These are phyloP conservation scores for Chloroceryle amazona DNA, from an alignment of 2,797 vertebrate species.

Conservation along the genomic window DNA sequence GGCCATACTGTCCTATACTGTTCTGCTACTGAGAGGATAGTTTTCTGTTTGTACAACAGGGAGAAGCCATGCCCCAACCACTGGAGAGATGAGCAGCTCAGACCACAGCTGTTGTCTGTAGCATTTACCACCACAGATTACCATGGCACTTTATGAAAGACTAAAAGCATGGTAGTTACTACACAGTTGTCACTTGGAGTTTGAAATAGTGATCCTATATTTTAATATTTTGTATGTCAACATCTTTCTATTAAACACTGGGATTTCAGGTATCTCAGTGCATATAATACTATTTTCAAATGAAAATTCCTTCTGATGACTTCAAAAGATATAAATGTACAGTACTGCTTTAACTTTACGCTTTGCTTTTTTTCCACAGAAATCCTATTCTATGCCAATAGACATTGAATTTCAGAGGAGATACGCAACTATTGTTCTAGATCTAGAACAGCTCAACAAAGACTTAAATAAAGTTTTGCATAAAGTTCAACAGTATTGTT, in stretches of 20 bases:
- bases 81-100: not conserved
- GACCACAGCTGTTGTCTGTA: not conserved
- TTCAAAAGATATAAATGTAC: not conserved
- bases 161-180: not conserved
- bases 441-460: constrained; percentile 97
- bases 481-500: constrained; percentile 97
- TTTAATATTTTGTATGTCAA: not conserved
- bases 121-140: not conserved
- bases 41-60: not conserved
- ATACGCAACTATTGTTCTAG: constrained; percentile 95
- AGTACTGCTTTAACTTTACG: not conserved
- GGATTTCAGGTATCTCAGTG: not conserved
- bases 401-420: constrained; percentile 94
- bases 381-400: constrained; percentile 95
- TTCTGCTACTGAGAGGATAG: not conserved
- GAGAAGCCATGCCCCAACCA: not conserved
- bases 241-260: not conserved
- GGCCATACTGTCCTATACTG: not conserved
- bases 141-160: not conserved
- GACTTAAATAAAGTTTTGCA: constrained; percentile 98
- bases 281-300: not conserved
- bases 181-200: not conserved
- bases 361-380: constrained; percentile 81
- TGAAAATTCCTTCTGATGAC: not conserved
- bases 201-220: not conserved